Evolutionary conservation across 2,888 invertebrate species (phyloP).

Genomic region (Monoplex corrugatus): DNA sequence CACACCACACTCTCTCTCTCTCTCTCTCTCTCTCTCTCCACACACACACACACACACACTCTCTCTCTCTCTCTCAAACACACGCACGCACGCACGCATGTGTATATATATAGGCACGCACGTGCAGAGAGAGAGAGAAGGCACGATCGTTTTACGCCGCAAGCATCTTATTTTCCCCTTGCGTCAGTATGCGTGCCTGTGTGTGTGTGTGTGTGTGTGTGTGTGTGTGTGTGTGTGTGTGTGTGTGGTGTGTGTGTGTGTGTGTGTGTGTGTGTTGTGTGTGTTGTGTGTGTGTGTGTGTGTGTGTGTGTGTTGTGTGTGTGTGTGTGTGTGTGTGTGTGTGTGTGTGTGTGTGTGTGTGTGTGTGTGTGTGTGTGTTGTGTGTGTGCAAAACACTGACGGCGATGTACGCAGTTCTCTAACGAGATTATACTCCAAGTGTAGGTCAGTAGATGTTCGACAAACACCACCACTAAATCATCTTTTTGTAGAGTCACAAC

Average conservation of each 20-base stretch:
- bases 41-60: conserved; percentile 8
- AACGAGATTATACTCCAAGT: no score
- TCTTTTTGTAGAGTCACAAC: no score
- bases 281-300: not conserved
- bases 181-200: no score
- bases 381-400: no score
- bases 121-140: no score
- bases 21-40: no score
- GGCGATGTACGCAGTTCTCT: no score
- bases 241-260: conserved; percentile 24
- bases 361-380: not conserved
- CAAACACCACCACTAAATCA: no score
- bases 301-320: not conserved
- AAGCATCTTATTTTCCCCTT: no score
- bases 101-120: conserved; percentile 24
- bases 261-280: not conserved
- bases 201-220: conserved; percentile 31
- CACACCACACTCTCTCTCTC: not conserved
- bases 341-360: not conserved
- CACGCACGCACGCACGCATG: conserved; percentile 14
- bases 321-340: not conserved
- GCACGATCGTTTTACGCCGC: no score
- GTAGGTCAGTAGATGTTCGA: no score
- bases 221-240: conserved; percentile 28
- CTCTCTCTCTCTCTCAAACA: not conserved